phyloP scores from a whole-genome alignment of 1,140 invertebrate species.

The Dendroctonus ponderosae region DNA sequence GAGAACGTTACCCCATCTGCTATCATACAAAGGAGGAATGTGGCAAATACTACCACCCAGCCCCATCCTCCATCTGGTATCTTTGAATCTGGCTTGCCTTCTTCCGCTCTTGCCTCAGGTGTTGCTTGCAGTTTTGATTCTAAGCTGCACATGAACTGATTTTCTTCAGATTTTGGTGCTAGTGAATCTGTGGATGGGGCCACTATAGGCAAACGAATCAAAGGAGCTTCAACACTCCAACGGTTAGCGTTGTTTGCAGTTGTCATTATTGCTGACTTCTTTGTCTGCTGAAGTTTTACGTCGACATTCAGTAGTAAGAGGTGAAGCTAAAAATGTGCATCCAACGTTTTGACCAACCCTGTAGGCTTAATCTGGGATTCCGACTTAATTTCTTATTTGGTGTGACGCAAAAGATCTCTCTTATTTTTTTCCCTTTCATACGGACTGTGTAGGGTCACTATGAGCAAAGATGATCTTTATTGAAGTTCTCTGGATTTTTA shows the following conservation, averaged over 20 bases:
- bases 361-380: slow-evolving; percentile 40
- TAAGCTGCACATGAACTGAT: too few relatives aligned
- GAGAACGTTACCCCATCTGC: slow-evolving; percentile 93
- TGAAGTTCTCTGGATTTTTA: not conserved
- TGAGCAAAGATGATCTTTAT: not conserved
- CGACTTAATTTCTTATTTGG: slow-evolving; percentile 33
- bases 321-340: slow-evolving; percentile 23
- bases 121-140: not conserved
- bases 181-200: slow-evolving; percentile 31
- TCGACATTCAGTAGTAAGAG: too few relatives aligned
- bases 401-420: slow-evolving; percentile 14
- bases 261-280: not conserved
- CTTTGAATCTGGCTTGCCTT: slow-evolving; percentile 48
- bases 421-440: slow-evolving; percentile 35
- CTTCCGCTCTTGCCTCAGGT: not conserved
- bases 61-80: slow-evolving; percentile 77
- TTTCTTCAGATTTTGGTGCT: slow-evolving; percentile 19
- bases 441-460: slow-evolving; percentile 4
- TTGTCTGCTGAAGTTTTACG: not conserved
- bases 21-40: slow-evolving; percentile 83
- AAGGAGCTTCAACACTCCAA: slow-evolving; percentile 40
- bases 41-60: slow-evolving; percentile 85
- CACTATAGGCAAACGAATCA: slow-evolving; percentile 48
- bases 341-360: slow-evolving; percentile 44
- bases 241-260: too few relatives aligned